Conservation (phyloP, 2,888 invertebrate species). For the Matsumyia berberina region DNA sequence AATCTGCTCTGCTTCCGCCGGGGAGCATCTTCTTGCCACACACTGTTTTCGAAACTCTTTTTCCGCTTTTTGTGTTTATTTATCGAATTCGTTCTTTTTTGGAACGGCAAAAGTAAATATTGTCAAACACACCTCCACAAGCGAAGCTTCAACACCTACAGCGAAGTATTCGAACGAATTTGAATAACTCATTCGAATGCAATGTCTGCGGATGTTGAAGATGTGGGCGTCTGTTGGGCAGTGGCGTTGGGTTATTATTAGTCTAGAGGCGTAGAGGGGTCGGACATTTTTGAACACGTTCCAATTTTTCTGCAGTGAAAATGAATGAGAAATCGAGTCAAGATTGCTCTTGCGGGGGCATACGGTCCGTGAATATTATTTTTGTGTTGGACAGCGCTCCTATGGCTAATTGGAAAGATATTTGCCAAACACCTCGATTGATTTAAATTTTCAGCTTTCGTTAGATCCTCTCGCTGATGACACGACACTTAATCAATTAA, state of each 20-base stretch:
- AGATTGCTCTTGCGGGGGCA: slow-evolving; percentile 3
- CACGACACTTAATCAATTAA: slow-evolving; percentile 32
- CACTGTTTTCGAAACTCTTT: neutral
- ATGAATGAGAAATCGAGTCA: slow-evolving; percentile 49
- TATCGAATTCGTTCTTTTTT: slow-evolving; percentile 16
- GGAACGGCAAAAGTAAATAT: slow-evolving; percentile 34
- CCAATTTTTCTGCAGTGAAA: slow-evolving; percentile 39
- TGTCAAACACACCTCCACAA: slow-evolving; percentile 19
- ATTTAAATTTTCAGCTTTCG: neutral
- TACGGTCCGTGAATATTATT: slow-evolving; percentile 19
- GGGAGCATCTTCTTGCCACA: neutral
- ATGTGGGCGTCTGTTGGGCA: slow-evolving; percentile 9
- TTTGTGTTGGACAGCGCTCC: slow-evolving; percentile 20
- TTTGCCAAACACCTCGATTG: slow-evolving; percentile 19
- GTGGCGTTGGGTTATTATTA: slow-evolving; percentile 26
- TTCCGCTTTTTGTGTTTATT: slow-evolving; percentile 1
- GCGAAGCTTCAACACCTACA: neutral
- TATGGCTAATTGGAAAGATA: slow-evolving; percentile 18
- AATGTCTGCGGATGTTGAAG: slow-evolving; percentile 8
- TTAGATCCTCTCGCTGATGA: slow-evolving; percentile 16
- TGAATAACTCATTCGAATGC: slow-evolving; percentile 28
- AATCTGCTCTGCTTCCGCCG: neutral
- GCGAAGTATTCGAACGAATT: neutral
- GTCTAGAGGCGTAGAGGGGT: neutral
- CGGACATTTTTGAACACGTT: slow-evolving; percentile 30